phyloP scores from a whole-genome alignment of 2,113 vertebrate species.

The Sander vitreus region DNA sequence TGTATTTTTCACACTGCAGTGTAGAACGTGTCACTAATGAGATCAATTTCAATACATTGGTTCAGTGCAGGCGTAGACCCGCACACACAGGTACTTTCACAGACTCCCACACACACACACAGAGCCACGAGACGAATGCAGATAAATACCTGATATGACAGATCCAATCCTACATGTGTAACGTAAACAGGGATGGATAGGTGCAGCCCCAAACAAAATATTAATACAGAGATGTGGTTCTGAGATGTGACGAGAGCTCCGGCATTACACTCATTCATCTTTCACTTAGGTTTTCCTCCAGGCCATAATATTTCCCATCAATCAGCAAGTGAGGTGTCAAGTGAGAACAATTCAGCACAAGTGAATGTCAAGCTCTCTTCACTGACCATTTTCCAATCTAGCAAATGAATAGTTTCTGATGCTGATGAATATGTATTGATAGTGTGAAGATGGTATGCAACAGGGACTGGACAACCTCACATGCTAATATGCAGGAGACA shows the following conservation, averaged over 20 bases:
- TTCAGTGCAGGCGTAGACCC: slow-evolving; percentile 3
- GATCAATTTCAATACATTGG: slow-evolving; percentile 39
- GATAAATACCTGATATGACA: slow-evolving; percentile 83
- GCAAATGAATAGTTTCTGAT: slow-evolving; percentile 87
- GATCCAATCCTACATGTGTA: slow-evolving; percentile 82
- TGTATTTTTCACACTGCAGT: not conserved
- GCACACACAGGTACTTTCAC: not conserved
- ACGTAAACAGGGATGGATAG: slow-evolving; percentile 82
- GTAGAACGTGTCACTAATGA: not conserved
- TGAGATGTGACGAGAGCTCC: slow-evolving; percentile 79
- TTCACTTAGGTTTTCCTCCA: slow-evolving; percentile 81
- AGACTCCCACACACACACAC: slow-evolving; percentile 10
- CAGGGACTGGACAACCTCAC: slow-evolving; percentile 72
- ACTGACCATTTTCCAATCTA: slow-evolving; percentile 74
- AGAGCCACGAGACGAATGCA: slow-evolving; percentile 80
- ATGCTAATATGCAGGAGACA: slow-evolving; percentile 41
- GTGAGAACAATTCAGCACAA: slow-evolving; percentile 79
- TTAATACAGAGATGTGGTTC: slow-evolving; percentile 84
- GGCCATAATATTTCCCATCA: slow-evolving; percentile 84
- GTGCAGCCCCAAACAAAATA: slow-evolving; percentile 79
- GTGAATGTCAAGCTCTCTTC: slow-evolving; percentile 78
- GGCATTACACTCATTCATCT: slow-evolving; percentile 82
- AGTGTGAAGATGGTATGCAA: slow-evolving; percentile 79
- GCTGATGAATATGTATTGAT: slow-evolving; percentile 88
- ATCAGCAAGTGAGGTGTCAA: slow-evolving; percentile 84